phyloP scores from a whole-genome alignment of 2,797 vertebrate species.

The Silurus lanzhouensis region DNA sequence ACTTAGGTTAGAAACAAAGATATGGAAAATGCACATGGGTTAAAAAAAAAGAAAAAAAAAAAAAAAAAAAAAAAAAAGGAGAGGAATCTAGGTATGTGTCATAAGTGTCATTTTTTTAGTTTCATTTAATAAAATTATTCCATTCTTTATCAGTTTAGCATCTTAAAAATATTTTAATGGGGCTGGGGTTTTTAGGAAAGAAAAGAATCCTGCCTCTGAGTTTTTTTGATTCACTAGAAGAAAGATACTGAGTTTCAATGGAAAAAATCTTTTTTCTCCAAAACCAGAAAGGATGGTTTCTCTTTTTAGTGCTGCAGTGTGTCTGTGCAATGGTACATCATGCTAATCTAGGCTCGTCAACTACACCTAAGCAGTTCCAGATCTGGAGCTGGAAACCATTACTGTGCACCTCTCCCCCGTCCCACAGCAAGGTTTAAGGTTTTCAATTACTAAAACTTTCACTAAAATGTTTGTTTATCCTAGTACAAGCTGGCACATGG shows the following conservation, averaged over 20 bases:
- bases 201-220: background rate
- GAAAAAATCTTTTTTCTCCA: background rate
- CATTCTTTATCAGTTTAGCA: background rate
- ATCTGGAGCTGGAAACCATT: slow-evolving; percentile 25
- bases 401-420: slow-evolving; percentile 22
- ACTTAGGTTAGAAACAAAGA: background rate
- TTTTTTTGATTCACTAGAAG: background rate
- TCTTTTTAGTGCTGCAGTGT: slow-evolving; percentile 13
- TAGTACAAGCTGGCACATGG: background rate
- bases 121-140: background rate
- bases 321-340: slow-evolving; percentile 19
- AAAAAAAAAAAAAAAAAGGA: too few species aligned
- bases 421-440: slow-evolving; percentile 1
- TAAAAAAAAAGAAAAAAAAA: too few species aligned
- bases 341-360: slow-evolving; percentile 27
- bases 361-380: slow-evolving; percentile 30
- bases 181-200: background rate
- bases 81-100: background rate
- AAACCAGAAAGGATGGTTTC: slow-evolving; percentile 16
- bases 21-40: background rate
- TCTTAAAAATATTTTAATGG: background rate
- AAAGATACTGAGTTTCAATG: background rate
- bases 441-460: slow-evolving; percentile 16
- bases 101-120: background rate
- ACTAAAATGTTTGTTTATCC: background rate